Conservation (phyloP, 2,113 vertebrate genomes). For the Lepidiolamprologus cunningtoni region DNA sequence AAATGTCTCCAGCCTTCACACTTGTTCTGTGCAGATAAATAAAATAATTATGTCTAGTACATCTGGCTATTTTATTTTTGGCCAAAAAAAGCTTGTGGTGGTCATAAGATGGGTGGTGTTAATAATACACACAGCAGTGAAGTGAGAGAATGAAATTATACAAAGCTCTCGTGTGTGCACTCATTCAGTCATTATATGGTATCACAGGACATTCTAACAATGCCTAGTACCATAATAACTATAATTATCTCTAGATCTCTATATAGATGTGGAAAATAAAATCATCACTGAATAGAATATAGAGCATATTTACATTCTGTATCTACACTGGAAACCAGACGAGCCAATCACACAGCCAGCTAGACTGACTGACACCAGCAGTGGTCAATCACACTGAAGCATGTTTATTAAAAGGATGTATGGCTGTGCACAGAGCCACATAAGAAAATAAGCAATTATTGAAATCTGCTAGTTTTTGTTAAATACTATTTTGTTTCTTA, state of each 20-base stretch:
- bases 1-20: background rate
- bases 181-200: constrained; percentile 23
- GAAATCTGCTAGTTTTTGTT: background rate
- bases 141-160: constrained; percentile 40
- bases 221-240: constrained; percentile 12
- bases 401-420: background rate
- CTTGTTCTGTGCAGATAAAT: background rate
- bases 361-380: constrained; percentile 17
- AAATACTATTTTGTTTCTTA: background rate
- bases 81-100: background rate
- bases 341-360: constrained; percentile 13
- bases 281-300: constrained; percentile 44
- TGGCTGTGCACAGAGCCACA: background rate
- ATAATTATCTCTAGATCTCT: constrained; percentile 16
- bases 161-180: constrained; percentile 2
- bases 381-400: constrained; percentile 14
- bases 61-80: background rate
- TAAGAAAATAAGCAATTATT: background rate
- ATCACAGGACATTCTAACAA: background rate
- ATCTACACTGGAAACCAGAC: constrained; percentile 34
- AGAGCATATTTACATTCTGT: constrained; percentile 61
- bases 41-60: background rate
- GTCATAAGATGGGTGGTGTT: constrained; percentile 8
- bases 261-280: constrained; percentile 57
- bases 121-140: constrained; percentile 47